Percentiles rank a stretch among this genome's conserved stretches.
Evolutionary conservation across 2,113 vertebrate species (phyloP).

Genomic region (Oncorhynchus keta): DNA sequence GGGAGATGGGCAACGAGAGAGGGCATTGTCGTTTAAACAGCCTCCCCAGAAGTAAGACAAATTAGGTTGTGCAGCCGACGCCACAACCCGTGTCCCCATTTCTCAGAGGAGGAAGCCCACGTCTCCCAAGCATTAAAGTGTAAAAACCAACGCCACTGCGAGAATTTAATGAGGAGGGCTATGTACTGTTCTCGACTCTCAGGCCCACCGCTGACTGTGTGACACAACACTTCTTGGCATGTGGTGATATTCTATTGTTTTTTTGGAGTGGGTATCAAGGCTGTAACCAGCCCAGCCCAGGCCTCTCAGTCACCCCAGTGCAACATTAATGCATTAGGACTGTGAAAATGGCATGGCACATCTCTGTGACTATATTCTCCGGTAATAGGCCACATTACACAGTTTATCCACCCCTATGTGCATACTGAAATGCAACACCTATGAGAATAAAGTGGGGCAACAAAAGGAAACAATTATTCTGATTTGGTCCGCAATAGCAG

Average conservation of each 20-base stretch:
- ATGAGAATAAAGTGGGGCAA: not conserved
- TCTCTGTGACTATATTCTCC: conserved; percentile 31
- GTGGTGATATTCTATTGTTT: conserved; percentile 41
- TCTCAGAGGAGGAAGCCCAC: conserved; percentile 49
- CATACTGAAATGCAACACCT: not conserved
- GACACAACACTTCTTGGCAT: conserved; percentile 63
- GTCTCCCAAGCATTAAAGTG: conserved; percentile 71
- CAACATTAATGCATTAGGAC: conserved; percentile 34
- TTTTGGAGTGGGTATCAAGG: conserved; percentile 35
- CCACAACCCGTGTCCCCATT: conserved; percentile 43
- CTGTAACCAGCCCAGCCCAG: conserved; percentile 32
- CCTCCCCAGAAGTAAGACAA: conserved; percentile 67
- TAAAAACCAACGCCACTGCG: conserved; percentile 70
- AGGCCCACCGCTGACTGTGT: conserved; percentile 39
- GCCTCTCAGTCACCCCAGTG: conserved; percentile 14
- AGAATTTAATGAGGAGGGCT: conserved; percentile 72
- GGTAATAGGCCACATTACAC: conserved; percentile 29
- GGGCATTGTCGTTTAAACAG: conserved; percentile 52
- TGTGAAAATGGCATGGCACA: conserved; percentile 33
- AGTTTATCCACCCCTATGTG: conserved; percentile 21
- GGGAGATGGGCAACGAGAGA: conserved; percentile 12
- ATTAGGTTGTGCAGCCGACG: conserved; percentile 57
- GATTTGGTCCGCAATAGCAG: too few species aligned
- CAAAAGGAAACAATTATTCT: too few species aligned
- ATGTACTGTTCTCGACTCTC: conserved; percentile 41